phyloP scores from a whole-genome alignment of 2,888 invertebrate species.

The Phytoseiulus persimilis region DNA sequence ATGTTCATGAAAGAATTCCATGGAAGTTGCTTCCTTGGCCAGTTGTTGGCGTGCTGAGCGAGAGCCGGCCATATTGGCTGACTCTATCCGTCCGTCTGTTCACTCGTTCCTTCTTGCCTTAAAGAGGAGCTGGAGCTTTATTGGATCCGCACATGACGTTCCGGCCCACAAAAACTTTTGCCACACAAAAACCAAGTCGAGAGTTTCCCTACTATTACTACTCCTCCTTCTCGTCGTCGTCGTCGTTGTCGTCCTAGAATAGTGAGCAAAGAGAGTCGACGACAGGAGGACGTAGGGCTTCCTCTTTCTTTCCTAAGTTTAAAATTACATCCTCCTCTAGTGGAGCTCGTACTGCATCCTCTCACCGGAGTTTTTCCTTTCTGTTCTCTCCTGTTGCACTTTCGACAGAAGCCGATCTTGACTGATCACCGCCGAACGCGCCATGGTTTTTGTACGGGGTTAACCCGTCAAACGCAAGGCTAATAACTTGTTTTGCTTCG shows the following conservation, averaged over 20 bases:
- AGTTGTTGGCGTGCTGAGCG: not conserved
- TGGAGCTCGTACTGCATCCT: not conserved
- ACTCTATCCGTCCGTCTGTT: not conserved
- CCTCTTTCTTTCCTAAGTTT: not conserved
- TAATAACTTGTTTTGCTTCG: not conserved
- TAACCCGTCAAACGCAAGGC: not conserved
- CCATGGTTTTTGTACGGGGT: not conserved
- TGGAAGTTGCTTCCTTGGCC: not conserved
- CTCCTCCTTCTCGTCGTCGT: not conserved
- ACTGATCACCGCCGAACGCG: not conserved
- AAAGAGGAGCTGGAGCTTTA: not conserved
- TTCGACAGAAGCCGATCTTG: not conserved
- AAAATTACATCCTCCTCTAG: not conserved
- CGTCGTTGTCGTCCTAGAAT: not conserved
- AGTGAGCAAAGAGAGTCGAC: not conserved
- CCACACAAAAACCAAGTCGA: not conserved
- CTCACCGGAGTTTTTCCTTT: not conserved
- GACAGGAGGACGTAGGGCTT: not conserved
- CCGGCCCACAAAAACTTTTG: constrained; percentile 5
- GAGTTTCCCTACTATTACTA: not conserved
- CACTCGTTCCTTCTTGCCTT: not conserved
- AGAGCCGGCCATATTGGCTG: not conserved
- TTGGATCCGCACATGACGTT: not conserved
- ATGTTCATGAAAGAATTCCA: not conserved
- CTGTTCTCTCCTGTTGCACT: not conserved